A percentile compares a stretch with the other conserved stretches of the same genome.
Conservation (phyloP, 2,113 vertebrate genomes). For the Smithornis capensis region DNA sequence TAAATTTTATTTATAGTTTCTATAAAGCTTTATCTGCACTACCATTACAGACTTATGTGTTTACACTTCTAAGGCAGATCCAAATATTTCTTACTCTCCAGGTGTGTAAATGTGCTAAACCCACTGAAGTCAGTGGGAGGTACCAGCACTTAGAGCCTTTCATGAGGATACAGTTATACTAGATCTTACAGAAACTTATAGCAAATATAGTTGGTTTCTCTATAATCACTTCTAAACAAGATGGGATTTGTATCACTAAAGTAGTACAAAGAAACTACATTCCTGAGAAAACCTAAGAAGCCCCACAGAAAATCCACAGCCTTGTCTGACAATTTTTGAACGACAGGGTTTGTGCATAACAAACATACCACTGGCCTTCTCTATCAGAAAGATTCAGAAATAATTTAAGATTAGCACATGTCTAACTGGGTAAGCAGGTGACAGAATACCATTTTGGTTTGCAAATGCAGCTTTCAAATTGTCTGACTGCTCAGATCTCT, state of each 20-base stretch:
- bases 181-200: neutral
- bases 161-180: neutral
- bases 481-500: neutral
- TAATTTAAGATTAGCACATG: neutral
- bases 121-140: neutral
- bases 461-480: neutral
- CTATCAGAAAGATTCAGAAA: neutral
- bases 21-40: neutral
- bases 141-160: neutral
- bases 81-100: neutral
- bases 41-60: neutral
- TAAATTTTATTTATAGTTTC: neutral
- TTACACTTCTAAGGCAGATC: neutral
- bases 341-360: neutral
- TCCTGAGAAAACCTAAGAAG: neutral
- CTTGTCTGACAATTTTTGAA: neutral
- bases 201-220: neutral
- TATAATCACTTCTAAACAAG: neutral
- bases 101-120: neutral
- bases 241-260: neutral
- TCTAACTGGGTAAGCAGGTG: neutral
- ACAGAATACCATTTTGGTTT: neutral
- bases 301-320: neutral
- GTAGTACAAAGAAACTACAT: neutral
- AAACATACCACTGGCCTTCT: neutral